phyloP scores from a whole-genome alignment of 2,888 invertebrate genomes.

The Drosophila stalkeri region DNA sequence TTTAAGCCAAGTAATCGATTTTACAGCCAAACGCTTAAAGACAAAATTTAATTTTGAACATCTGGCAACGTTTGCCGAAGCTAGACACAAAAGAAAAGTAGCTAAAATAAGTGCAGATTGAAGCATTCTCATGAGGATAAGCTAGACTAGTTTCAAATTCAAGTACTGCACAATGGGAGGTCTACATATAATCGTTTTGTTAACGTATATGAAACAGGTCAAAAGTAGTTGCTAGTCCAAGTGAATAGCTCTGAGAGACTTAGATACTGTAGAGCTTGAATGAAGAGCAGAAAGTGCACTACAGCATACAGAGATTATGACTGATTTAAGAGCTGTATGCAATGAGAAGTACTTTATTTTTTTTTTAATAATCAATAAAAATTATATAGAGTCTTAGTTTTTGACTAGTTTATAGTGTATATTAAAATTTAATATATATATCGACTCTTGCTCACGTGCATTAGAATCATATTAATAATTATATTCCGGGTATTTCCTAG shows the following conservation, averaged over 20 bases:
- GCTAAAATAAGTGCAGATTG: background rate
- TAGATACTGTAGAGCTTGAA: too few relatives aligned
- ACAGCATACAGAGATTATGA: background rate
- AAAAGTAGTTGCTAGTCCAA: background rate
- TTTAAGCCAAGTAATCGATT: conserved; percentile 41
- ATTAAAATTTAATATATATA: background rate
- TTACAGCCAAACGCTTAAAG: conserved; percentile 19
- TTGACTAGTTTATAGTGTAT: background rate
- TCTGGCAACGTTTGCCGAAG: background rate
- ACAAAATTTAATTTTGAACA: conserved; percentile 10
- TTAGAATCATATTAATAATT: background rate
- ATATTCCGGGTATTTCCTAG: background rate
- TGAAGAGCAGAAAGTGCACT: background rate
- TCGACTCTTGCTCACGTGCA: background rate
- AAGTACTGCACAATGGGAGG: background rate
- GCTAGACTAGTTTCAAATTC: background rate
- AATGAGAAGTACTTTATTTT: too few relatives aligned
- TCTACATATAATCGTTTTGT: background rate
- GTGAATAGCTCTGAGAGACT: too few relatives aligned
- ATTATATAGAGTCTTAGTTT: background rate
- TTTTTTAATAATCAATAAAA: too few relatives aligned
- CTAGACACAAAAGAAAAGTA: background rate
- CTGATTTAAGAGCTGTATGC: background rate
- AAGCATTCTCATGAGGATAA: background rate
- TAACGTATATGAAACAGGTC: background rate